A percentile compares a stretch with the other conserved stretches of the same genome.
Evolutionary conservation across 2,797 vertebrate species (phyloP).

Genomic region (Pagetopsis macropterus): DNA sequence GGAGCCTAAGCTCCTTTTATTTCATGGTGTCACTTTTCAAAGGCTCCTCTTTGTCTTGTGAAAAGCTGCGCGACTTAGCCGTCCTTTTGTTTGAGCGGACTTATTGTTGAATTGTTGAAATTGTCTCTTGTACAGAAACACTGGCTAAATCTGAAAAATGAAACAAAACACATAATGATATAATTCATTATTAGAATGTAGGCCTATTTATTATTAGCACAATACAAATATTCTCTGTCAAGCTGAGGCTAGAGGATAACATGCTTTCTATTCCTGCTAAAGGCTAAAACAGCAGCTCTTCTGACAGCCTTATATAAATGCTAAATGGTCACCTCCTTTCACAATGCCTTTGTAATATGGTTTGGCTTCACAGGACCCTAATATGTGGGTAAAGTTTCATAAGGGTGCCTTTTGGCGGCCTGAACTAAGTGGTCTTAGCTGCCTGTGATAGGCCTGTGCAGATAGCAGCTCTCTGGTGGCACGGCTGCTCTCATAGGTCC

Average conservation of each 20-base stretch:
- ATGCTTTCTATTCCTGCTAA: constrained; percentile 45
- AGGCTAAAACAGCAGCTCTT: constrained; percentile 52
- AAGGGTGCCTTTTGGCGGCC: constrained; percentile 80
- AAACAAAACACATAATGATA: constrained; percentile 61
- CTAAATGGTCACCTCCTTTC: constrained; percentile 73
- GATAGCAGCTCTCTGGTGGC: constrained; percentile 86
- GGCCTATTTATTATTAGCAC: constrained; percentile 22
- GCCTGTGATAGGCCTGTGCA: constrained; percentile 82
- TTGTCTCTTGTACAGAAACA: constrained; percentile 62
- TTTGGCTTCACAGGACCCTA: constrained; percentile 80
- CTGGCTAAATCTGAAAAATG: constrained; percentile 42
- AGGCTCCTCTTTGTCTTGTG: constrained; percentile 76
- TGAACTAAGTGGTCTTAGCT: constrained; percentile 83
- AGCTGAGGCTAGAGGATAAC: constrained; percentile 35
- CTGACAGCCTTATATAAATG: constrained; percentile 68
- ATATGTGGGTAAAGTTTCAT: constrained; percentile 86
- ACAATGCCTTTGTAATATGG: constrained; percentile 83
- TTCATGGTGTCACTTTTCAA: constrained; percentile 82
- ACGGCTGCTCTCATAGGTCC: constrained; percentile 81
- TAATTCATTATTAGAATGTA: constrained; percentile 43
- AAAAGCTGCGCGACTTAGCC: constrained; percentile 71
- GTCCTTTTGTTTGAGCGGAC: constrained; percentile 66
- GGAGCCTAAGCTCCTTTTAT: constrained; percentile 78
- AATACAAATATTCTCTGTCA: constrained; percentile 2
- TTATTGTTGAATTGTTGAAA: constrained; percentile 67